Evolutionary conservation across 2,797 vertebrate species (phyloP).

Genomic region (Chromobotia macracanthus): DNA sequence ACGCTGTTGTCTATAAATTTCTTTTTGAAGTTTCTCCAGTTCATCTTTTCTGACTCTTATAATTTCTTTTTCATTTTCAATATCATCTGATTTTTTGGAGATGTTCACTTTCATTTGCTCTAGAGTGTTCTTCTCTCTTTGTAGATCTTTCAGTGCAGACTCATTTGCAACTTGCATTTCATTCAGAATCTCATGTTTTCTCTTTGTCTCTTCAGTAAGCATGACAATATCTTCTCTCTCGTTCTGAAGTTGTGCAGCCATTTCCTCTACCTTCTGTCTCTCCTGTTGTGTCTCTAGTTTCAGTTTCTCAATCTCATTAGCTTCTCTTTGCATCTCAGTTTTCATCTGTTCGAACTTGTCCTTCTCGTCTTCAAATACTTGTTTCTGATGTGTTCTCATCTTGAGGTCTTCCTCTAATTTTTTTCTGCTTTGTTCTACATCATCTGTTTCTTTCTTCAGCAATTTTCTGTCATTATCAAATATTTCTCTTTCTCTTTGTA

Average conservation of each 20-base stretch:
- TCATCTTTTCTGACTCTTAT: background rate
- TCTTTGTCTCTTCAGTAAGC: too few species aligned
- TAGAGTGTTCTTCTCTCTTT: conserved; percentile 4
- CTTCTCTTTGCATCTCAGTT: background rate
- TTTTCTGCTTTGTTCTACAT: background rate
- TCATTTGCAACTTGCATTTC: too few species aligned
- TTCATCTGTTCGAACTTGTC: background rate
- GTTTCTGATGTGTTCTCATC: conserved; percentile 3
- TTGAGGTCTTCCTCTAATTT: background rate
- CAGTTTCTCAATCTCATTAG: background rate
- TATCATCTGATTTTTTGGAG: background rate
- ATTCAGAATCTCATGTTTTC: too few species aligned
- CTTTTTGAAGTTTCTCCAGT: background rate
- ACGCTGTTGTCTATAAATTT: background rate
- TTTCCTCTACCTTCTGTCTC: conserved; percentile 27
- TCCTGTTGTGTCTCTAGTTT: conserved; percentile 7
- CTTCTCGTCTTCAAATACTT: background rate
- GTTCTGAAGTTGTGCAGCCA: conserved; percentile 35
- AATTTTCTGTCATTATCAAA: background rate
- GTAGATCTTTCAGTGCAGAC: conserved; percentile 18
- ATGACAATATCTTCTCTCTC: conserved; percentile 32
- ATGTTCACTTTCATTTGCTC: conserved; percentile 21
- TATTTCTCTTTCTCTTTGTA: background rate
- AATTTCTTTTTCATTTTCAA: conserved; percentile 14
- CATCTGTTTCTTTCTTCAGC: conserved; percentile 11